Conservation (phyloP, 2,888 invertebrate genomes). For the Synergus gifuensis region DNA sequence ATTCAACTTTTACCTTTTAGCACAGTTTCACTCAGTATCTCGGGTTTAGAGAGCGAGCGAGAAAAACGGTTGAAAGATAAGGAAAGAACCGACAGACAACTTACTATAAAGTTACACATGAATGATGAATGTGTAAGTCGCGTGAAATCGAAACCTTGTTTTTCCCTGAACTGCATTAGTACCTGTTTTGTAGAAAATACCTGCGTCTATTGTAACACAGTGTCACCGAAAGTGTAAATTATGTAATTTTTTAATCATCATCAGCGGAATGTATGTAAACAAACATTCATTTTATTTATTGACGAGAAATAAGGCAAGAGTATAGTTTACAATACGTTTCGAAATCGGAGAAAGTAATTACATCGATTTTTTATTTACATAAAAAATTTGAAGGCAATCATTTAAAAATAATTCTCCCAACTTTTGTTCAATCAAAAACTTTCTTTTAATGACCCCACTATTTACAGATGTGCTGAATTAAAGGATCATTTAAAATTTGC, state of each 20-base stretch:
- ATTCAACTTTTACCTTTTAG: constrained; percentile 76
- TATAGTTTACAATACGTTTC: background rate
- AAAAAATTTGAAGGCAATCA: too few species aligned
- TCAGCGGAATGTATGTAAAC: background rate
- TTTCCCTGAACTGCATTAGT: background rate
- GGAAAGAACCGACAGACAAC: constrained; percentile 40
- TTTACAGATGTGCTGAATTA: constrained; percentile 10
- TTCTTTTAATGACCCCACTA: background rate
- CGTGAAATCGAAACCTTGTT: constrained; percentile 42
- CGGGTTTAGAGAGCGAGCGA: constrained; percentile 21
- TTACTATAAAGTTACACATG: constrained; percentile 12
- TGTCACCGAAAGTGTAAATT: constrained; percentile 23
- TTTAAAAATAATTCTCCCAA: too few species aligned
- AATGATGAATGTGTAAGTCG: constrained; percentile 20
- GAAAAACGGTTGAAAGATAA: constrained; percentile 25
- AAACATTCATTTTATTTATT: background rate
- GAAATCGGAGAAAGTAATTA: too few species aligned
- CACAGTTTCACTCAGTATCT: constrained; percentile 72
- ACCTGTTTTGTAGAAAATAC: background rate
- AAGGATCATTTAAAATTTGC: background rate
- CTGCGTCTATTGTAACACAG: background rate
- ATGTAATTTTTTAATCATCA: constrained; percentile 12
- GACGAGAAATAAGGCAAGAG: background rate
- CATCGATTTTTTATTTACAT: too few species aligned
- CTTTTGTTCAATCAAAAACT: background rate